Evolutionary conservation across 2,797 vertebrate genomes (phyloP).

Genomic region (Thunnus albacares): DNA sequence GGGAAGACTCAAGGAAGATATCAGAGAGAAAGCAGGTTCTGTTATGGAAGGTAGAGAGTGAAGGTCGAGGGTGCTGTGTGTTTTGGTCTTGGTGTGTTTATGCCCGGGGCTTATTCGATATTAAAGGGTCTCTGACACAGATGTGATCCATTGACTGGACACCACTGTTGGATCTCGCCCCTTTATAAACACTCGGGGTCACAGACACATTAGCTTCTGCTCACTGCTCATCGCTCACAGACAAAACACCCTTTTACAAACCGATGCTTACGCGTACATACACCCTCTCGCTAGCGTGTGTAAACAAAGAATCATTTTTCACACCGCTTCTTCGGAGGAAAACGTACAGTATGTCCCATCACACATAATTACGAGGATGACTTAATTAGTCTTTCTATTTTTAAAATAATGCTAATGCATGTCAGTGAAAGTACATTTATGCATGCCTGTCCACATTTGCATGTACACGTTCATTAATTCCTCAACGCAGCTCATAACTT

Average conservation of each 20-base stretch:
- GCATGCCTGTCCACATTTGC: constrained; percentile 37
- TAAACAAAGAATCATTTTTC: not conserved
- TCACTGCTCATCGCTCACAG: constrained; percentile 25
- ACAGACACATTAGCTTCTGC: constrained; percentile 24
- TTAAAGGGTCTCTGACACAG: constrained; percentile 40
- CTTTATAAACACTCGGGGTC: constrained; percentile 22
- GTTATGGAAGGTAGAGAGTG: constrained; percentile 9
- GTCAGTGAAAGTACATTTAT: constrained; percentile 32
- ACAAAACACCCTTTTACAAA: not conserved
- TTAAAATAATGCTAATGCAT: constrained; percentile 36
- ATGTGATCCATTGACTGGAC: constrained; percentile 22
- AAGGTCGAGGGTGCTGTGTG: constrained; percentile 21
- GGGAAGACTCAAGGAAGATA: constrained; percentile 23
- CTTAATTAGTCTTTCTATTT: constrained; percentile 37
- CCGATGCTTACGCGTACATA: not conserved
- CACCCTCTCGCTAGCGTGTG: not conserved
- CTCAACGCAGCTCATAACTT: constrained; percentile 47
- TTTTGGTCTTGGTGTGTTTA: constrained; percentile 36
- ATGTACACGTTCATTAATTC: constrained; percentile 61
- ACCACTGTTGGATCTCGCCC: not conserved
- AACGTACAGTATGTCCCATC: not conserved
- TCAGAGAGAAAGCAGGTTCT: constrained; percentile 29
- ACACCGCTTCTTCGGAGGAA: not conserved
- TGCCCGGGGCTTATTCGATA: constrained; percentile 11
- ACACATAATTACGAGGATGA: not conserved